Evolutionary conservation across 1,140 invertebrate genomes (phyloP).

Genomic region (Cydia strobilella): DNA sequence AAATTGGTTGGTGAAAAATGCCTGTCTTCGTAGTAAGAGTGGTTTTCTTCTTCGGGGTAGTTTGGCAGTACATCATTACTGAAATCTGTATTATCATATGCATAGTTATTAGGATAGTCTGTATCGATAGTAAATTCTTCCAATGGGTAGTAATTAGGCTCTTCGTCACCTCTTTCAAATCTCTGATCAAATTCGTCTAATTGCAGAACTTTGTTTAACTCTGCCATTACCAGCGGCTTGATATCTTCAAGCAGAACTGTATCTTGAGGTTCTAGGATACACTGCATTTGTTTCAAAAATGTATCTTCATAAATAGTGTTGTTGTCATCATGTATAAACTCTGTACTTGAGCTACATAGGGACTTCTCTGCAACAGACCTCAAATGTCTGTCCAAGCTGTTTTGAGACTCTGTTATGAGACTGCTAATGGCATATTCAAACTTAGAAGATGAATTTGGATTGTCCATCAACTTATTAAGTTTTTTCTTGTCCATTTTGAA

Average conservation of each 20-base stretch:
- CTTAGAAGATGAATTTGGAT: slow-evolving; percentile 71
- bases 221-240: slow-evolving; percentile 73
- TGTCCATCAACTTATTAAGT: slow-evolving; percentile 74
- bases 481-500: slow-evolving; percentile 76
- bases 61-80: slow-evolving; percentile 30
- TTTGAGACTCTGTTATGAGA: slow-evolving; percentile 73
- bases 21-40: slow-evolving; percentile 36
- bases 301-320: slow-evolving; percentile 77
- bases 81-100: slow-evolving; percentile 48
- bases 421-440: slow-evolving; percentile 77
- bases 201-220: slow-evolving; percentile 67
- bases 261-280: slow-evolving; percentile 72
- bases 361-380: slow-evolving; percentile 73
- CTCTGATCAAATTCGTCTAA: slow-evolving; percentile 59
- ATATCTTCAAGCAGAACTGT: slow-evolving; percentile 72
- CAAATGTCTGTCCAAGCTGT: slow-evolving; percentile 68
- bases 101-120: slow-evolving; percentile 39
- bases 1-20: slow-evolving; percentile 28
- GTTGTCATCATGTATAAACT: slow-evolving; percentile 69
- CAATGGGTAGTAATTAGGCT: slow-evolving; percentile 36
- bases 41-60: slow-evolving; percentile 27
- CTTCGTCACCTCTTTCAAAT: slow-evolving; percentile 43
- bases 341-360: slow-evolving; percentile 57
- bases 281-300: slow-evolving; percentile 77
- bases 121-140: slow-evolving; percentile 41